phyloP scores from a whole-genome alignment of 2,797 vertebrate genomes.

The Megalops cyprinoides region DNA sequence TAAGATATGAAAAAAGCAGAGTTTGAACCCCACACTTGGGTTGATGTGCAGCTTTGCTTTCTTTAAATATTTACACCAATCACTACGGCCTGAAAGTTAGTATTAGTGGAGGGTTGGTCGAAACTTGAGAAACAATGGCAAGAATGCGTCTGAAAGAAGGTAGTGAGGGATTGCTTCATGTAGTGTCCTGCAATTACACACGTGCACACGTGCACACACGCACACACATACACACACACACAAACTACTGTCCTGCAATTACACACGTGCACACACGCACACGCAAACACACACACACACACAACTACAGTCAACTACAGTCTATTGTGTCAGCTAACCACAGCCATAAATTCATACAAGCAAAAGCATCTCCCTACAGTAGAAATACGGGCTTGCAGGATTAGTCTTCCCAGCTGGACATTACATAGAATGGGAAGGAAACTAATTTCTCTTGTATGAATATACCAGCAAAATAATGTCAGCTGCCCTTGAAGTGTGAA shows the following conservation, averaged over 20 bases:
- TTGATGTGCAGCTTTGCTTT: neutral
- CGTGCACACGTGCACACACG: slow-evolving; percentile 44
- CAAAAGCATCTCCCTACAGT: neutral
- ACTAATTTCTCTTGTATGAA: neutral
- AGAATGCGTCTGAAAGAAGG: slow-evolving; percentile 13
- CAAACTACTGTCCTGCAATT: neutral
- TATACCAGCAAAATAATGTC: neutral
- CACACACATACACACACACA: slow-evolving; percentile 38
- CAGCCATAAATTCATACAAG: too few species aligned
- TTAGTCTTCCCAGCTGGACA: neutral
- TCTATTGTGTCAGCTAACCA: neutral
- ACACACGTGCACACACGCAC: neutral
- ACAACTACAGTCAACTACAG: neutral
- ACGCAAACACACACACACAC: neutral
- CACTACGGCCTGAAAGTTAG: neutral
- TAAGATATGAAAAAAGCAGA: neutral
- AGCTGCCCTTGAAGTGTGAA: neutral
- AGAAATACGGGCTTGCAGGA: slow-evolving; percentile 4
- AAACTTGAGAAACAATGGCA: slow-evolving; percentile 32
- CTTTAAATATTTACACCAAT: neutral
- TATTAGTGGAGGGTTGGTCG: slow-evolving; percentile 11
- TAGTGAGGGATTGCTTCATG: neutral
- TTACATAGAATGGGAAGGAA: neutral
- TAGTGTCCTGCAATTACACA: slow-evolving; percentile 31
- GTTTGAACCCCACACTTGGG: neutral